Evolutionary conservation across 2,113 vertebrate species (phyloP).

Genomic region (Saccopteryx bilineata): DNA sequence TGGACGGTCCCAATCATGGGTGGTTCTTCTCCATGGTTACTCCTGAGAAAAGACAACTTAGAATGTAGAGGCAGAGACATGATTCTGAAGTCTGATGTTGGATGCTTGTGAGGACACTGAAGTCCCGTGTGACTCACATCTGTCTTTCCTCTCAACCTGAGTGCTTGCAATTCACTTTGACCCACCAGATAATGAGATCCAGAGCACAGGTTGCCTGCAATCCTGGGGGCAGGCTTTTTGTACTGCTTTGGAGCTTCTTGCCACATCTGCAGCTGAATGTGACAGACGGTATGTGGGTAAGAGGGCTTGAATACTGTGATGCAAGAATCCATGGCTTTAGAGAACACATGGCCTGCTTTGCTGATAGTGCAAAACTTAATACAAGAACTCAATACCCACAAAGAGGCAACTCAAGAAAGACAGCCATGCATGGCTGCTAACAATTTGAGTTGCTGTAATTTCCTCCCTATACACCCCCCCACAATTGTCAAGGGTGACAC

Average conservation of each 20-base stretch:
- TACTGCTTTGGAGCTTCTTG: neutral
- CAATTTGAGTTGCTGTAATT: neutral
- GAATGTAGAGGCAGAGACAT: neutral
- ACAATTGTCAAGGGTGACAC: neutral
- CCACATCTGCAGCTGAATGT: slow-evolving; percentile 26
- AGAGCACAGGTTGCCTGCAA: neutral
- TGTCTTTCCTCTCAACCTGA: neutral
- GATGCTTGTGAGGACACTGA: neutral
- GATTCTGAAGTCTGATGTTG: neutral
- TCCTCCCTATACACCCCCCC: neutral
- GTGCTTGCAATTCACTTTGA: neutral
- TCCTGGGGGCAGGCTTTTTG: neutral
- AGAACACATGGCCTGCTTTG: neutral
- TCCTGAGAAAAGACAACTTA: neutral
- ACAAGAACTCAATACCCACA: neutral
- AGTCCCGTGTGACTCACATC: neutral
- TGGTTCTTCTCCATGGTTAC: neutral
- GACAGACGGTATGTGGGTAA: slow-evolving; percentile 25
- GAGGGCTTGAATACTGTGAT: neutral
- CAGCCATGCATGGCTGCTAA: neutral
- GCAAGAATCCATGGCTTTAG: slow-evolving; percentile 40
- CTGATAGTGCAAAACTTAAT: neutral
- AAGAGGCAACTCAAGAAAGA: neutral
- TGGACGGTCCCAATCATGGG: neutral
- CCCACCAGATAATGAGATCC: neutral